Conservation (phyloP, 2,888 invertebrate species). For the Augiades crinisus region DNA sequence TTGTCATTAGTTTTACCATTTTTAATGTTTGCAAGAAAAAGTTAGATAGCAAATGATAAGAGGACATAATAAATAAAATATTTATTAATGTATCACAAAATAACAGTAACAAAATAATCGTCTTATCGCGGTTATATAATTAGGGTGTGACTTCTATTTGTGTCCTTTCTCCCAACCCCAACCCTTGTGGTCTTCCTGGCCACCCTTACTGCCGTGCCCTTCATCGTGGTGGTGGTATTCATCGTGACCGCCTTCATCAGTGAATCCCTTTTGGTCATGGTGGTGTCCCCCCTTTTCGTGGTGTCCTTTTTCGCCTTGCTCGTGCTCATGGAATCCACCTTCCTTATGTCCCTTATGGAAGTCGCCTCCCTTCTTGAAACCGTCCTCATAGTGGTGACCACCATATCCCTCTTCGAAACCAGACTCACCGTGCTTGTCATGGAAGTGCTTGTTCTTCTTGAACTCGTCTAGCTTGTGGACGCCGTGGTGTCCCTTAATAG, state of each 20-base stretch:
- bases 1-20: too few relatives aligned
- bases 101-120: constrained; percentile 33
- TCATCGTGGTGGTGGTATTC: constrained; percentile 87
- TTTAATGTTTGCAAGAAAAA: too few relatives aligned
- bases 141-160: constrained; percentile 41
- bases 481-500: constrained; percentile 92
- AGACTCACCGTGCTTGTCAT: constrained; percentile 91
- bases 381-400: constrained; percentile 87
- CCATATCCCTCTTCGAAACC: constrained; percentile 91
- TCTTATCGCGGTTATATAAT: neutral
- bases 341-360: constrained; percentile 90
- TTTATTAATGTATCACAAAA: constrained; percentile 34
- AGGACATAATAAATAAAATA: constrained; percentile 19
- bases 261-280: constrained; percentile 88
- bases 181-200: constrained; percentile 88
- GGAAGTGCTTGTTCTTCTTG: constrained; percentile 93
- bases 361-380: constrained; percentile 89
- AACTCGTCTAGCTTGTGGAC: constrained; percentile 92
- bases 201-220: constrained; percentile 88
- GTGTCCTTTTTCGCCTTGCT: constrained; percentile 89
- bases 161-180: constrained; percentile 85
- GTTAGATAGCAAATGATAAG: constrained; percentile 2
- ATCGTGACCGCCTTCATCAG: constrained; percentile 87
- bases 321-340: constrained; percentile 87
- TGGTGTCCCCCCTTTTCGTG: constrained; percentile 90